Evolutionary conservation across 2,113 vertebrate genomes (phyloP).

Genomic region (Ceyx cyanopectus): DNA sequence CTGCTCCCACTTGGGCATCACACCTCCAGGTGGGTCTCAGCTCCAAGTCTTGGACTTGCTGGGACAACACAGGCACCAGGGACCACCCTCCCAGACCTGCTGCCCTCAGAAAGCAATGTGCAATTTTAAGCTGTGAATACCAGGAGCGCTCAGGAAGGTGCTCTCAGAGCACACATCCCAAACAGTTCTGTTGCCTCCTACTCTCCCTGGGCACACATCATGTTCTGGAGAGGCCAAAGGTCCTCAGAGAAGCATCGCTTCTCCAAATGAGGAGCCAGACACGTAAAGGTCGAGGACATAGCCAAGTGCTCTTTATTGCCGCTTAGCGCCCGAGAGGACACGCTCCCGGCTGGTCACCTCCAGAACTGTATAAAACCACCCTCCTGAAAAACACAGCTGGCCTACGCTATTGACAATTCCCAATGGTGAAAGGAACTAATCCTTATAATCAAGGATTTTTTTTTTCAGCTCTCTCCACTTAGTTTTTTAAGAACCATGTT

Average conservation of each 20-base stretch:
- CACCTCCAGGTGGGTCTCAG: neutral
- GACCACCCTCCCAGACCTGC: neutral
- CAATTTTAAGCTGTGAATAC: neutral
- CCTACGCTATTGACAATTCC: neutral
- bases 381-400: neutral
- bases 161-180: neutral
- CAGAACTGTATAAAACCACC: neutral
- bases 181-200: neutral
- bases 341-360: neutral
- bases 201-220: fast-evolving
- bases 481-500: neutral
- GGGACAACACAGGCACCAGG: neutral
- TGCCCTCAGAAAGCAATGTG: neutral
- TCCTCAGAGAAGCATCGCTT: neutral
- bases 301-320: neutral
- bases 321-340: neutral
- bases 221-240: neutral
- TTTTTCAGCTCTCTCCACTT: neutral
- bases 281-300: neutral
- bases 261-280: neutral
- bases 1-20: neutral
- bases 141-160: fast-evolving
- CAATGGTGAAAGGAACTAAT: neutral
- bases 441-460: neutral
- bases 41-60: neutral